Percentiles rank a stretch among this genome's conserved stretches.
Evolutionary conservation across 2,113 vertebrate genomes (phyloP).

Genomic region (Melanerpes aurifrons): DNA sequence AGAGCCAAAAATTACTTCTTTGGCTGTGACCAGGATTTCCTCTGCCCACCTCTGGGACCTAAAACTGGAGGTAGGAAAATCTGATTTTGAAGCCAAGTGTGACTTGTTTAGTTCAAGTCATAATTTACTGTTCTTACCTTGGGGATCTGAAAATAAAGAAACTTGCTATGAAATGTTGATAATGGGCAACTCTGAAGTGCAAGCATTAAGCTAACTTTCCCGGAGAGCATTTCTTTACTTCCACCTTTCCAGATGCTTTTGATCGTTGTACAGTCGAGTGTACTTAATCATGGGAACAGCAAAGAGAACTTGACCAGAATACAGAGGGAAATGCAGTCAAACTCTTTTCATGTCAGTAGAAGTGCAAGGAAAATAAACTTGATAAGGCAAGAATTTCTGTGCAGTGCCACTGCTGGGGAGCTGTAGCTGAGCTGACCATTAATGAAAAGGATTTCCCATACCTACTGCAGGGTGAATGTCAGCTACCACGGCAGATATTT

Average conservation of each 20-base stretch:
- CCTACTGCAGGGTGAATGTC: neutral
- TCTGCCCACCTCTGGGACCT: slow-evolving; percentile 82
- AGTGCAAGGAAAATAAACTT: slow-evolving; percentile 6
- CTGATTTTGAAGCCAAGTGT: slow-evolving; percentile 82
- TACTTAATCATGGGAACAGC: slow-evolving; percentile 50
- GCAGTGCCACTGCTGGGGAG: neutral
- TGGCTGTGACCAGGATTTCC: slow-evolving; percentile 85
- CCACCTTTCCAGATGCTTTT: slow-evolving; percentile 75
- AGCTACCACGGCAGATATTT: neutral
- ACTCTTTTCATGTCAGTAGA: neutral
- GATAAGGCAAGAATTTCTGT: neutral
- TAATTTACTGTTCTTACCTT: slow-evolving; percentile 79
- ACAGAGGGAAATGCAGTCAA: neutral
- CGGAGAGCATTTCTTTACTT: slow-evolving; percentile 70
- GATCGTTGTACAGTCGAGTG: slow-evolving; percentile 55
- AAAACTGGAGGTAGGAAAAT: slow-evolving; percentile 82
- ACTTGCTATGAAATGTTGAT: slow-evolving; percentile 71
- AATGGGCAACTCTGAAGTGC: slow-evolving; percentile 74
- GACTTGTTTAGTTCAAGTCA: slow-evolving; percentile 79
- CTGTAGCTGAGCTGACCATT: neutral
- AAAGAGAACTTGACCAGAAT: slow-evolving; percentile 28
- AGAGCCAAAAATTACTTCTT: slow-evolving; percentile 81
- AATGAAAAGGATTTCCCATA: neutral
- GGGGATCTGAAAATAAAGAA: slow-evolving; percentile 73
- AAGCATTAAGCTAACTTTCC: slow-evolving; percentile 70